A percentile compares a stretch with the other conserved stretches of the same genome.
Conservation (phyloP, 1,140 invertebrate species). For the Laupala kohalensis region DNA sequence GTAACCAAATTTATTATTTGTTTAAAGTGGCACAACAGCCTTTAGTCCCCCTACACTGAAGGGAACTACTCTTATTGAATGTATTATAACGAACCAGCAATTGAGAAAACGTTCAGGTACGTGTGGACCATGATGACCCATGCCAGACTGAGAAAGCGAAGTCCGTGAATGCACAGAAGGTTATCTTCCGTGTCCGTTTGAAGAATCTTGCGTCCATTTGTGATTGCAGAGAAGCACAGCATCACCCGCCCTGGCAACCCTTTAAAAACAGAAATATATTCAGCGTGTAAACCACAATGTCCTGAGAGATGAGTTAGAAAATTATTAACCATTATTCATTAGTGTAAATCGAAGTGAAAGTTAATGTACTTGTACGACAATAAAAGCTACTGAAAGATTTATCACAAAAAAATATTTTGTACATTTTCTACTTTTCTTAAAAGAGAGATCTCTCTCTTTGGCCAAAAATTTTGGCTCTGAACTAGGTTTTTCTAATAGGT, state of each 20-base stretch:
- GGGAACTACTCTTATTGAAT: no score
- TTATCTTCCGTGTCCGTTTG: constrained; percentile 42
- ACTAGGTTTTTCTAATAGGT: no score
- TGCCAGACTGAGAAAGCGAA: constrained; percentile 67
- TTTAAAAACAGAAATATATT: constrained; percentile 30
- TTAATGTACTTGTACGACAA: no score
- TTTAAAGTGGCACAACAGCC: no score
- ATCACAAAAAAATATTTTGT: no score
- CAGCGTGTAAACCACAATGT: no score
- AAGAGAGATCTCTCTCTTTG: no score
- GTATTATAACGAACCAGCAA: constrained; percentile 56
- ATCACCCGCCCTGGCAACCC: constrained; percentile 40
- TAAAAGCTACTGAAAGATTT: no score
- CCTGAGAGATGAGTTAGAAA: neutral
- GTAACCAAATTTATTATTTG: no score
- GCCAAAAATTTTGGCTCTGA: no score
- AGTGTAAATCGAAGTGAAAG: neutral
- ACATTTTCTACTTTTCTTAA: no score
- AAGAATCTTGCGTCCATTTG: constrained; percentile 46
- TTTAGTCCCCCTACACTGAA: no score
- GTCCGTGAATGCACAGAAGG: constrained; percentile 65
- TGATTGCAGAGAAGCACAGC: constrained; percentile 42
- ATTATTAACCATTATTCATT: neutral
- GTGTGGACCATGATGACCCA: constrained; percentile 93
- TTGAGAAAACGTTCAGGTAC: constrained; percentile 64